Evolutionary conservation across 2,797 vertebrate genomes (phyloP).

Genomic region (Darevskia mixta): DNA sequence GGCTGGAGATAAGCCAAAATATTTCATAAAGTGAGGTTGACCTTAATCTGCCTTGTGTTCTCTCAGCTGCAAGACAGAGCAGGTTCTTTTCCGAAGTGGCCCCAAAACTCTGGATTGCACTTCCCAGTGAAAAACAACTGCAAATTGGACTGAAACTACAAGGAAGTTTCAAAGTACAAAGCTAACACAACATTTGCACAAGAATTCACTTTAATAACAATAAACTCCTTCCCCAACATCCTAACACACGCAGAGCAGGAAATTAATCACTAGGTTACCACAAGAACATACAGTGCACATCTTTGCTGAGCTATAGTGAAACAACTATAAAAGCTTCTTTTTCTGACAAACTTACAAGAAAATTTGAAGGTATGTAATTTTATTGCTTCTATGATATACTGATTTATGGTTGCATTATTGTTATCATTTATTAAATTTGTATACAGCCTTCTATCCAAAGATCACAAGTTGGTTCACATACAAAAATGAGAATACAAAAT

Average conservation of each 20-base stretch:
- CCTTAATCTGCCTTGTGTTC: neutral
- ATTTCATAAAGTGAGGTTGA: neutral
- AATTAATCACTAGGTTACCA: neutral
- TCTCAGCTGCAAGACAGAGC: neutral
- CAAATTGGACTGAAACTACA: neutral
- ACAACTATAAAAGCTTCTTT: neutral
- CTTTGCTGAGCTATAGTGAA: neutral
- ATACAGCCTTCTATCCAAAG: too few relatives aligned
- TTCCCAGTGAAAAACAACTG: neutral
- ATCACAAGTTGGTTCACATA: too few relatives aligned
- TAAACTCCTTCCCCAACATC: neutral
- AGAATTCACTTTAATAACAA: neutral
- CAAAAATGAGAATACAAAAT: too few relatives aligned
- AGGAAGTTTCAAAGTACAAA: neutral
- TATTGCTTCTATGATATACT: neutral
- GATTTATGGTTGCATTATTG: neutral
- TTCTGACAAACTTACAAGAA: too few relatives aligned
- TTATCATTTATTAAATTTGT: neutral
- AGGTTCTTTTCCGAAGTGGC: neutral
- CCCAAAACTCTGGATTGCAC: neutral
- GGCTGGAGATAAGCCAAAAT: neutral
- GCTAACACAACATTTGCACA: neutral
- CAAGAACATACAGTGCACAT: neutral
- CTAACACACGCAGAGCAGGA: neutral
- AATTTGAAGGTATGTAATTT: too few relatives aligned